phyloP scores from a whole-genome alignment of 2,888 invertebrate species.

The Sipunculus nudus region DNA sequence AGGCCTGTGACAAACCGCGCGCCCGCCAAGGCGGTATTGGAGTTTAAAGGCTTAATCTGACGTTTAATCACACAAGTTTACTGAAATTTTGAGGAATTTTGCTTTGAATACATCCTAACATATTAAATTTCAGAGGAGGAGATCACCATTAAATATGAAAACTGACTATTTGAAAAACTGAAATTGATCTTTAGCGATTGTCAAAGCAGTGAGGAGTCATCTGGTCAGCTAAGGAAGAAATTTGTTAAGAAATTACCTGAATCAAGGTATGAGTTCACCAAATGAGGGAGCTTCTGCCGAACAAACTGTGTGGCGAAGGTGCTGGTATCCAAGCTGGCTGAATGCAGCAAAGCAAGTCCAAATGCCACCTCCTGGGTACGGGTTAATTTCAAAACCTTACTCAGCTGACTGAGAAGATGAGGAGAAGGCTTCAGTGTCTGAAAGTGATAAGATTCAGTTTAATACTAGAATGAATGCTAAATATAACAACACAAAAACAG shows the following conservation, averaged over 20 bases:
- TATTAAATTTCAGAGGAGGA: too few relatives aligned
- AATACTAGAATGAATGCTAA: not conserved
- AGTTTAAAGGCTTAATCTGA: too few relatives aligned
- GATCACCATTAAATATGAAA: too few relatives aligned
- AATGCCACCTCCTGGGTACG: conserved; percentile 91
- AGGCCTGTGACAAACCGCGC: too few relatives aligned
- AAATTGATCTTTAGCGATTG: too few relatives aligned
- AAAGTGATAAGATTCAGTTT: conserved; percentile 45
- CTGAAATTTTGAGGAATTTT: too few relatives aligned
- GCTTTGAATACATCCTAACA: too few relatives aligned
- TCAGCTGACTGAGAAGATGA: conserved; percentile 84
- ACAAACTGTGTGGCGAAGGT: conserved; percentile 81
- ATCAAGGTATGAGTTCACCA: conserved; percentile 80
- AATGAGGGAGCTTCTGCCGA: conserved; percentile 82
- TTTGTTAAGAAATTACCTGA: conserved; percentile 77
- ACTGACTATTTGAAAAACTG: too few relatives aligned
- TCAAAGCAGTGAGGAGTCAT: too few relatives aligned
- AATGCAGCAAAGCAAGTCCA: conserved; percentile 84
- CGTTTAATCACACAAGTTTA: too few relatives aligned
- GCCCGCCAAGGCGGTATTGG: too few relatives aligned
- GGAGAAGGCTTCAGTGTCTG: conserved; percentile 82
- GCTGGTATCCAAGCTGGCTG: conserved; percentile 80
- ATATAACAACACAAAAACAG: conserved; percentile 1
- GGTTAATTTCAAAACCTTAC: conserved; percentile 85
- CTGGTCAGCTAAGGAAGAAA: too few relatives aligned